phyloP scores from a whole-genome alignment of 2,888 invertebrate species.

The Margaritifera margaritifera region DNA sequence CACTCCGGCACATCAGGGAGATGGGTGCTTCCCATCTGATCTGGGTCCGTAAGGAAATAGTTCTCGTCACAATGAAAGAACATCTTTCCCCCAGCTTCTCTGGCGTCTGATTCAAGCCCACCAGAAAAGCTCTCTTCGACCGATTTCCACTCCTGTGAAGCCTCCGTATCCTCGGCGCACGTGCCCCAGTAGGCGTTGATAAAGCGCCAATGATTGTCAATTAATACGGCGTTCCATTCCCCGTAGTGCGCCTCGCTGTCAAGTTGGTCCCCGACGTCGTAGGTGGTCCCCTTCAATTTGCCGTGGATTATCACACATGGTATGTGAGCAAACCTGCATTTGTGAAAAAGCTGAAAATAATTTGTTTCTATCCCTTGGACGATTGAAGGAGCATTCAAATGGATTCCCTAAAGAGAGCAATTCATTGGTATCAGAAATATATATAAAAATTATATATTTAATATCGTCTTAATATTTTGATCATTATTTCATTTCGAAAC shows the following conservation, averaged over 20 bases:
- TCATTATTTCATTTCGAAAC: too few species aligned
- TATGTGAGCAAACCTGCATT: slow-evolving; percentile 53
- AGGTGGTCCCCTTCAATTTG: slow-evolving; percentile 63
- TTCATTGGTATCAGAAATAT: too few species aligned
- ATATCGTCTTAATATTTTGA: too few species aligned
- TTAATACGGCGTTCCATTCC: slow-evolving; percentile 68
- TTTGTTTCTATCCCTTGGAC: not conserved
- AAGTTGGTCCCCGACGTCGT: slow-evolving; percentile 58
- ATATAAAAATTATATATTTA: too few species aligned
- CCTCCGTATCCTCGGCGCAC: slow-evolving; percentile 52
- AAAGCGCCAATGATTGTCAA: slow-evolving; percentile 63
- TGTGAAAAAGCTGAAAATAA: slow-evolving; percentile 5
- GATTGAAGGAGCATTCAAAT: too few species aligned
- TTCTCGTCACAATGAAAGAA: slow-evolving; percentile 65
- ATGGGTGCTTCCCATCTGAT: slow-evolving; percentile 60
- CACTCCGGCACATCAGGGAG: slow-evolving; percentile 54
- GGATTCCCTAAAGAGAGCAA: too few species aligned
- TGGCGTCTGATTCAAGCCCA: slow-evolving; percentile 19
- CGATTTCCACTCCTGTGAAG: slow-evolving; percentile 17
- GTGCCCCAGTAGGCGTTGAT: slow-evolving; percentile 67
- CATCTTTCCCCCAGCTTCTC: slow-evolving; percentile 19
- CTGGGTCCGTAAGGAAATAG: slow-evolving; percentile 67
- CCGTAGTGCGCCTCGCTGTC: slow-evolving; percentile 59
- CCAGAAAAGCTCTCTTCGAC: slow-evolving; percentile 20
- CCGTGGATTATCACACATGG: slow-evolving; percentile 65